Evolutionary conservation across 2,888 invertebrate genomes (phyloP).

Genomic region (Schizotus pectinicornis): DNA sequence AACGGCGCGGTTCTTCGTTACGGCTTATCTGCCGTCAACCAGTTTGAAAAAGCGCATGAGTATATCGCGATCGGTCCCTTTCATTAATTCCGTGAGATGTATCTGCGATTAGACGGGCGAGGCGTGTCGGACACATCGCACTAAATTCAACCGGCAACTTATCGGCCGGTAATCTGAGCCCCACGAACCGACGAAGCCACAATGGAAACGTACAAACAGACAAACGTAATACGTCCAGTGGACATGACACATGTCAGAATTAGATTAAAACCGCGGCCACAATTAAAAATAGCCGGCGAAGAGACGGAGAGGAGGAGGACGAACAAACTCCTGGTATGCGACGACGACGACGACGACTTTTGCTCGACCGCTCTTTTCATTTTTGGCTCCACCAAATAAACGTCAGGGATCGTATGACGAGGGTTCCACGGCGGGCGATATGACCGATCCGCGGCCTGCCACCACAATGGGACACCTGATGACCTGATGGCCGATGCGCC

Average conservation of each 20-base stretch:
- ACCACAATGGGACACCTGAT: conserved; percentile 16
- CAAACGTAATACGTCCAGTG: conserved; percentile 46
- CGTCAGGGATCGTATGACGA: conserved; percentile 24
- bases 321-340: conserved; percentile 41
- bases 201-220: conserved; percentile 30
- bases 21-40: neutral
- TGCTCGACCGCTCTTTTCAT: conserved; percentile 10
- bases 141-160: conserved; percentile 51
- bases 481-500: conserved; percentile 1
- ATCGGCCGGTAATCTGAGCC: conserved; percentile 54
- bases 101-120: conserved; percentile 50
- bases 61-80: conserved; percentile 43
- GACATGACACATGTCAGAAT: conserved; percentile 57
- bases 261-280: conserved; percentile 54
- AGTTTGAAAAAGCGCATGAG: conserved; percentile 18
- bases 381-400: conserved; percentile 12
- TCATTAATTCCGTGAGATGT: conserved; percentile 52
- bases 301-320: conserved; percentile 28
- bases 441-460: neutral
- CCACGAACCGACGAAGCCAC: conserved; percentile 23
- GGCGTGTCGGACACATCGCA: conserved; percentile 53
- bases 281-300: conserved; percentile 50
- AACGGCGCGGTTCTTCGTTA: too few species aligned
- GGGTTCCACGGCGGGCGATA: conserved; percentile 9
- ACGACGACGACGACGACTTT: too few species aligned